A percentile compares a stretch with the other conserved stretches of the same genome.
Evolutionary conservation across 2,888 invertebrate species (phyloP).

Genomic region (Clitarchus hookeri): DNA sequence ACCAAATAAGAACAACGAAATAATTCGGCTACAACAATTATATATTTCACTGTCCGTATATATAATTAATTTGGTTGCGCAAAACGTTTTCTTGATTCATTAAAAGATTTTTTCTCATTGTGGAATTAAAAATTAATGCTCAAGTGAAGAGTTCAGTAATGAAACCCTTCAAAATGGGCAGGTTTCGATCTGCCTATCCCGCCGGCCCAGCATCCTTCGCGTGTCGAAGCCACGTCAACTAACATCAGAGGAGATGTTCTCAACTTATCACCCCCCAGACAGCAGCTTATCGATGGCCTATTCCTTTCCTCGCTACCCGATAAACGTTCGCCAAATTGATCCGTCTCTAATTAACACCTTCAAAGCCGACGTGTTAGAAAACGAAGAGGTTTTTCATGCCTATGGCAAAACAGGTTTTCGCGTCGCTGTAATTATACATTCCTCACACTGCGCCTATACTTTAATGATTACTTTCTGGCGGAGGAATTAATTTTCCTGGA

Average conservation of each 20-base stretch:
- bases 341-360: background rate
- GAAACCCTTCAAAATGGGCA: no score
- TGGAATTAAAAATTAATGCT: no score
- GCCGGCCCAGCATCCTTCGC: background rate
- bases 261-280: background rate
- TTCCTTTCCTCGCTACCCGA: background rate
- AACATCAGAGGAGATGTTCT: background rate
- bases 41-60: no score
- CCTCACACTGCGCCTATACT: background rate
- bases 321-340: background rate
- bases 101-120: no score
- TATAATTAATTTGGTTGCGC: no score
- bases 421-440: background rate
- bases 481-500: no score
- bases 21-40: no score
- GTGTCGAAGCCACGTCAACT: background rate
- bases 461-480: background rate
- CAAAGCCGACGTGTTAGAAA: background rate
- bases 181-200: no score
- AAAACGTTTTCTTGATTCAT: no score
- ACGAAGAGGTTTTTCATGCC: background rate
- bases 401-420: background rate
- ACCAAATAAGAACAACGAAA: no score
- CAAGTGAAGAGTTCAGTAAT: no score
- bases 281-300: background rate